Evolutionary conservation across 1,140 invertebrate species (phyloP), one percentile per base, ranked within the genome.

Genomic region (Babylonia areolata): DNA sequence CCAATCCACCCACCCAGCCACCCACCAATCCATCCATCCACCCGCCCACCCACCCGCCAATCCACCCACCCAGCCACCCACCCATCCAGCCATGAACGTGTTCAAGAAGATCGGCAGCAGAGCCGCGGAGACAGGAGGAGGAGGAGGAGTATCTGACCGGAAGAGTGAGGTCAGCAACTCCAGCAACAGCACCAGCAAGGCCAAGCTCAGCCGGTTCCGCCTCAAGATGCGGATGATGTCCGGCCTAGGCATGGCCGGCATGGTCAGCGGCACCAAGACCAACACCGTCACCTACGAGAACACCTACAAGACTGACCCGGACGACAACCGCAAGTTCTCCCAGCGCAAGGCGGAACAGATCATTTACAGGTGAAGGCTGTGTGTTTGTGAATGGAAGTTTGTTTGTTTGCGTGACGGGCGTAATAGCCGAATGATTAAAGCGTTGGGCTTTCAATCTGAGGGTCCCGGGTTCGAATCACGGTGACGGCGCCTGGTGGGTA

Each of bases 281-380:
- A 64, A 80, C 64, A 54, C 77, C 33, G 85, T 89, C 17, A 64
- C 86, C 12, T 90, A 88, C 84, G 88, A 91, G 71, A 88, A 88
- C 79, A 91, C 90, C 31, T 91, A 90, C 81, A 89, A 89, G n/a
- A 54, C 87, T 33, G 88, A 85, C 42, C 89, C 90, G 15, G 87
- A 88, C 20, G 82, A 88, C 0, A 84, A 75, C 69, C 78, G 84
- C 12, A 69, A 37, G 81, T 91, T 91, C 83, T 89, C 87, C 1
- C 69, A 75, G 33, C 54, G 64, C 40, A 90, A 87, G 71, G 88
- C 88, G 0, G 87, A 91, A 83, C 86, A 89, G 78, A 88, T 89
- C 35, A 86, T 86, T 17, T 79, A 86, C 64, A 77, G 75, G 75
- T 77, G 15, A 15, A 37, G 11, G 0, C 46, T 51, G 46, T 51